Evolutionary conservation across 2,113 vertebrate species (phyloP).

Genomic region (Hypocryptadius cinnamomeus): DNA sequence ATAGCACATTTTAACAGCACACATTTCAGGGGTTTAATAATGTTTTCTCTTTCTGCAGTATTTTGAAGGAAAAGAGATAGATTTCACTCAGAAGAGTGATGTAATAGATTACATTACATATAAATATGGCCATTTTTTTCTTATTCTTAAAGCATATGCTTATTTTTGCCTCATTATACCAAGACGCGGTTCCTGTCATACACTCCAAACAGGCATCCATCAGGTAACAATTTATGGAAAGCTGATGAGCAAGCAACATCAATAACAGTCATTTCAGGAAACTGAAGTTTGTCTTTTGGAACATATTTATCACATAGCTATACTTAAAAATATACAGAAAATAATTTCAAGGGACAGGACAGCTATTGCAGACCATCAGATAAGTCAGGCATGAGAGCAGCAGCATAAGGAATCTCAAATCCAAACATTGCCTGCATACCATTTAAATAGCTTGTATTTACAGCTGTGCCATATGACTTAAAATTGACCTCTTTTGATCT

Average conservation of each 20-base stretch:
- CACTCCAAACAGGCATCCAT: neutral
- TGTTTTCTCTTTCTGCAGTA: neutral
- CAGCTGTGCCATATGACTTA: neutral
- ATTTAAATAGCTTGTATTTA: neutral
- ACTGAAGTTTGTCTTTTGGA: neutral
- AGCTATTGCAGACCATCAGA: neutral
- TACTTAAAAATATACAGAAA: neutral
- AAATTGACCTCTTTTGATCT: neutral
- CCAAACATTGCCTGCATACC: neutral
- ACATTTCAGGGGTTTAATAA: neutral
- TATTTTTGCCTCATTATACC: neutral
- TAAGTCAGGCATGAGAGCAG: neutral
- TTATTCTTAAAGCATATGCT: neutral
- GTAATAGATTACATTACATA: neutral
- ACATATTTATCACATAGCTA: neutral
- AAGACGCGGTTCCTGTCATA: neutral
- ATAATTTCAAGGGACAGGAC: neutral
- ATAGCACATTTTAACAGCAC: neutral
- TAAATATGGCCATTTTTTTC: neutral
- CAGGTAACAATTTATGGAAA: neutral
- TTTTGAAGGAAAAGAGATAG: neutral
- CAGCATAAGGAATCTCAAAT: neutral
- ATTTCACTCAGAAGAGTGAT: neutral
- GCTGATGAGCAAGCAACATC: neutral
- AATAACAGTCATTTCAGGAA: neutral